Percentiles rank a stretch among this genome's conserved stretches.
These are phyloP conservation scores for Beris morrisii DNA, from an alignment of 2,888 invertebrate species.

Conservation along the genomic window DNA sequence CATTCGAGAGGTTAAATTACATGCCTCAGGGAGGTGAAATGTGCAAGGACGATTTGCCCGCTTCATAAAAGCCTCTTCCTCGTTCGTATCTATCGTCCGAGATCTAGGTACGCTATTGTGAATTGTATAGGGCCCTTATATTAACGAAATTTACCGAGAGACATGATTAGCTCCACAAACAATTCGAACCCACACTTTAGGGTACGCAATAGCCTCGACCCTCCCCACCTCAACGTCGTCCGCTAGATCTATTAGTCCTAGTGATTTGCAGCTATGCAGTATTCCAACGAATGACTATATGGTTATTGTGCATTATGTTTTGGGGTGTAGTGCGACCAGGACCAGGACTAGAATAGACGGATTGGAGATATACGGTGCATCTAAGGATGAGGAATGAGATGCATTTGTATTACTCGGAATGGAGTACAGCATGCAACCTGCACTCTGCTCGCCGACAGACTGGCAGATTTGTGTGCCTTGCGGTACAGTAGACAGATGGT, in stretches of 20 bases:
- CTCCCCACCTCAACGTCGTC: conserved; percentile 8
- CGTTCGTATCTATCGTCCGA: not conserved
- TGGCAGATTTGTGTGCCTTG: conserved; percentile 27
- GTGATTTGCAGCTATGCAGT: conserved; percentile 23
- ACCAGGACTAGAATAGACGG: conserved; percentile 8
- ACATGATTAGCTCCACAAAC: conserved; percentile 31
- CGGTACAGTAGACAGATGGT: conserved; percentile 25
- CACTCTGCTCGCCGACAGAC: conserved; percentile 7
- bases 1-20: conserved; percentile 23
- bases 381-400: conserved; percentile 29
- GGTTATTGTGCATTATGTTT: too few species aligned
- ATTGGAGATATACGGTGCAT: conserved; percentile 24
- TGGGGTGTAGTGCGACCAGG: too few species aligned
- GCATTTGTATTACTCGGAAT: conserved; percentile 11
- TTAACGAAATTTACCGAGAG: conserved; percentile 28
- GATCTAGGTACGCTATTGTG: conserved; percentile 1
- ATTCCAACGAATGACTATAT: not conserved
- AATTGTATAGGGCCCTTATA: conserved; percentile 4
- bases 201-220: conserved; percentile 9
- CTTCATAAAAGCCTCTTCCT: conserved; percentile 14
- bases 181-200: conserved; percentile 26
- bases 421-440: not conserved
- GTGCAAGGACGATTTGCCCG: conserved; percentile 15
- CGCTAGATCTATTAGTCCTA: conserved; percentile 13
- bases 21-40: conserved; percentile 20